These are phyloP conservation scores for Ascidia mentula DNA, from an alignment of 23 tunicate species.

Conservation along the genomic window DNA sequence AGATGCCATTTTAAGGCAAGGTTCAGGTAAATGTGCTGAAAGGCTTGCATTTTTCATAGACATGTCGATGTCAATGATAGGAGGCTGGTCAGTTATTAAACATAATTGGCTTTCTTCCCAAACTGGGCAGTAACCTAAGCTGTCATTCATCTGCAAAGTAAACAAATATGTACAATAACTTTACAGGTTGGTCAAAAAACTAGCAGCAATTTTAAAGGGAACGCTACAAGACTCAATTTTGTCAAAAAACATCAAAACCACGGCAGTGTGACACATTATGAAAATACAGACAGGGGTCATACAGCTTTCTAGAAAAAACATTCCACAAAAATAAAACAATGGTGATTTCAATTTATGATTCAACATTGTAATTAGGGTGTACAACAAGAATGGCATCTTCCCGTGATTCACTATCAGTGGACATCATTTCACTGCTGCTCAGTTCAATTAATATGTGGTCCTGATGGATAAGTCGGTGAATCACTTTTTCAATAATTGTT, in stretches of 20 bases:
- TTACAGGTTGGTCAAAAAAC: no score
- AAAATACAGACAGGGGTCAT: no score
- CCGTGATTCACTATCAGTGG: slow-evolving; percentile 30
- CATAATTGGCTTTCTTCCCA: not conserved
- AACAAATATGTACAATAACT: not conserved
- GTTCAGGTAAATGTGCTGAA: not conserved
- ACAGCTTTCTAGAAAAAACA: no score
- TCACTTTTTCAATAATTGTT: slow-evolving; percentile 65
- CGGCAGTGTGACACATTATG: no score
- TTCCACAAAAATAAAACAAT: no score
- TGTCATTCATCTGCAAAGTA: not conserved
- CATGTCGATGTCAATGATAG: not conserved
- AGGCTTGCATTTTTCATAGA: not conserved
- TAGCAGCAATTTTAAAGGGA: no score
- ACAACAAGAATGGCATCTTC: slow-evolving; percentile 77
- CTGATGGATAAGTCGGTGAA: slow-evolving; percentile 62
- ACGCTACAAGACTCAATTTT: no score
- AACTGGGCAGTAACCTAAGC: not conserved
- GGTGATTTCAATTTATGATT: slow-evolving; percentile 58
- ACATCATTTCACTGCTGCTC: slow-evolving; percentile 46
- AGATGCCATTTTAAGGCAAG: not conserved
- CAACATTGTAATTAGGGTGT: slow-evolving; percentile 90
- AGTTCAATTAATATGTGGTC: slow-evolving; percentile 93
- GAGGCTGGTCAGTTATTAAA: not conserved
- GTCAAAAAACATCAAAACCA: no score